A percentile compares a stretch with the other conserved stretches of the same genome.
Conservation (phyloP, 2,888 invertebrate genomes). For the Clanis bilineata region DNA sequence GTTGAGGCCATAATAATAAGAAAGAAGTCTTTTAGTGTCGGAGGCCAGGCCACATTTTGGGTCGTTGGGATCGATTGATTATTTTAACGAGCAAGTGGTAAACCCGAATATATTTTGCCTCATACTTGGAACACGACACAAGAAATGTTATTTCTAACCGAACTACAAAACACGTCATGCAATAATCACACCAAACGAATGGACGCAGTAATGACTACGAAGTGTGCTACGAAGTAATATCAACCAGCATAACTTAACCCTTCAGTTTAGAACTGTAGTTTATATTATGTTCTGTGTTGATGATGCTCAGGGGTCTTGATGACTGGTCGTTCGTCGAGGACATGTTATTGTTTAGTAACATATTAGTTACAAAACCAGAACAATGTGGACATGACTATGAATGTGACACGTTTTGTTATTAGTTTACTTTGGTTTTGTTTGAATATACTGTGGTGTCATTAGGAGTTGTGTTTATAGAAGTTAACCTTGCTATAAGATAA, state of each 20-base stretch:
- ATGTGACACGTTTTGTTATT: neutral
- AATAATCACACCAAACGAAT: neutral
- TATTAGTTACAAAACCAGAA: slow-evolving; percentile 1
- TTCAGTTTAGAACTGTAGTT: neutral
- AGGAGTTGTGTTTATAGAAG: too few species aligned
- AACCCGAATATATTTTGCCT: too few species aligned
- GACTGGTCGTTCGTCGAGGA: neutral
- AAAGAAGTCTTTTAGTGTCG: too few species aligned
- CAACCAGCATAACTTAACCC: neutral
- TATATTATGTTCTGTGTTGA: neutral
- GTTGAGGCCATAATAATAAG: too few species aligned
- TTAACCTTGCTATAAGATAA: too few species aligned
- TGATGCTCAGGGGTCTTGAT: neutral
- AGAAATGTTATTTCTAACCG: too few species aligned
- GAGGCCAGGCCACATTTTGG: too few species aligned
- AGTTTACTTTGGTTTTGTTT: neutral
- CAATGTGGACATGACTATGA: neutral
- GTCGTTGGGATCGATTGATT: too few species aligned
- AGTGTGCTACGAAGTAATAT: neutral
- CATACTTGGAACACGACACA: too few species aligned
- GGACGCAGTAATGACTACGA: neutral
- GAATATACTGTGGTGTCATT: neutral
- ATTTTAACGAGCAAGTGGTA: too few species aligned
- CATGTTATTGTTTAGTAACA: slow-evolving; percentile 5
- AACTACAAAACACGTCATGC: neutral